Base-by-base conservation (phyloP, 2,797 vertebrate genomes). In the Xyrichtys novacula region DNA sequence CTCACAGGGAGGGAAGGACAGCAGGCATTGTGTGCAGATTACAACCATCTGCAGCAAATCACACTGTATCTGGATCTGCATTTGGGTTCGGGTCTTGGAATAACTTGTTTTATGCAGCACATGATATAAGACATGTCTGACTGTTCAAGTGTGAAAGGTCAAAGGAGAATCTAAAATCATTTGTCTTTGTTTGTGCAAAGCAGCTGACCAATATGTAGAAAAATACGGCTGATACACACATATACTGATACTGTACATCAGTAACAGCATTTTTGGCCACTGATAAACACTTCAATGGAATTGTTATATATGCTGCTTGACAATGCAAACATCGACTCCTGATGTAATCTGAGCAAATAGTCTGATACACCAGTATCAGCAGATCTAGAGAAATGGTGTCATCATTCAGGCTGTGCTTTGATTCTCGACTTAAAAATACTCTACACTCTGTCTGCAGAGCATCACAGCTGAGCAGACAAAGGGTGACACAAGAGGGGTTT, bases 11-110 rank as follows among this genome's bases (percentile, higher is more conserved):
- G 74, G 62, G 80, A 78, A 83, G 84, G 82, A 88, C 85, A 85
- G 87, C 76, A 87, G 74, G 84, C 89, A 85, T 89, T 91, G 89
- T 91, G 83, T 87, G 75, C 81, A 85, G 92, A 94, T 93, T 91
- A 84, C 74, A 93, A 93, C 91, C 94, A 93, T 92, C 88, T 94
- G 93, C 84, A 80, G 55, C 28, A 65, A 39, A 71, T 73, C 57
- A 66, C 71, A 32, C 65, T 65, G 36, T 52, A 79, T 72, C 71
- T 71, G 76, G 59, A 65, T 78, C 71, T 70, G 74, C 62, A 63
- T 79, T 59, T 73, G 20, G 56, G 46, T 61, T 77, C 32, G 14
- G 29, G 55, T 66, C 71, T 54, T 62, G 50, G 48, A 81, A 76
- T 68, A 70, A 67, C 52, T 58, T 71, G 65, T 57, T 71, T 70